These are phyloP conservation scores for Caenorhabditis wallacei DNA, from an alignment of 2,888 invertebrate species.

Conservation along the genomic window DNA sequence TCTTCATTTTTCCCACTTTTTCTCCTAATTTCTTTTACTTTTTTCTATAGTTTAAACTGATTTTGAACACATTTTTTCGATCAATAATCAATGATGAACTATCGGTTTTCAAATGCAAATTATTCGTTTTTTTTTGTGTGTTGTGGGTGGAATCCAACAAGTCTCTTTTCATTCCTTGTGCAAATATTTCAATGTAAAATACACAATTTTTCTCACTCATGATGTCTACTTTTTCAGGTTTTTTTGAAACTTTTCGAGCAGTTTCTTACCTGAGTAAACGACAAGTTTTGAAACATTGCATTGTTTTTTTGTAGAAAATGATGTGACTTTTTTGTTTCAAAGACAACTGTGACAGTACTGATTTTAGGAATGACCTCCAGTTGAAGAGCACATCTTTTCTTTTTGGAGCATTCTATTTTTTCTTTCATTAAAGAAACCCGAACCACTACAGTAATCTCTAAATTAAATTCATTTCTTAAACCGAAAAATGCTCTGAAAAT, in stretches of 20 bases:
- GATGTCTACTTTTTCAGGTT: constrained; percentile 15
- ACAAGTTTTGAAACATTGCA: background rate
- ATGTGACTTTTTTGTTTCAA: no score
- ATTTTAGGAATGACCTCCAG: no score
- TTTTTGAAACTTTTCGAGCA: background rate
- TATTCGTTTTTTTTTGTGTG: constrained; percentile 5
- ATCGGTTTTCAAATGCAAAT: constrained; percentile 40
- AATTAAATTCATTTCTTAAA: no score
- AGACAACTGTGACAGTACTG: no score
- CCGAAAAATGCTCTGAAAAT: no score
- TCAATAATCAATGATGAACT: constrained; percentile 11
- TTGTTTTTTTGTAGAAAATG: no score
- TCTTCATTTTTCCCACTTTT: constrained; percentile 12
- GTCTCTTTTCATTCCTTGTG: constrained; percentile 20
- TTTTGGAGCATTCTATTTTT: no score
- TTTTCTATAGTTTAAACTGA: background rate
- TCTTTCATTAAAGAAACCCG: no score
- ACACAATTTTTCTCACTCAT: constrained; percentile 24
- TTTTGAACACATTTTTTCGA: background rate
- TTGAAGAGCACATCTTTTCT: no score
- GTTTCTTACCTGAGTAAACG: background rate
- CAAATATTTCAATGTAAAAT: constrained; percentile 48
- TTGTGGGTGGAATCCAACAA: constrained; percentile 3
- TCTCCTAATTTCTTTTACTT: constrained; percentile 7
- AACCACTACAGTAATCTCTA: no score